Base-by-base conservation (phyloP, 2,797 vertebrate genomes). In the Coregonus suidteri region DNA sequence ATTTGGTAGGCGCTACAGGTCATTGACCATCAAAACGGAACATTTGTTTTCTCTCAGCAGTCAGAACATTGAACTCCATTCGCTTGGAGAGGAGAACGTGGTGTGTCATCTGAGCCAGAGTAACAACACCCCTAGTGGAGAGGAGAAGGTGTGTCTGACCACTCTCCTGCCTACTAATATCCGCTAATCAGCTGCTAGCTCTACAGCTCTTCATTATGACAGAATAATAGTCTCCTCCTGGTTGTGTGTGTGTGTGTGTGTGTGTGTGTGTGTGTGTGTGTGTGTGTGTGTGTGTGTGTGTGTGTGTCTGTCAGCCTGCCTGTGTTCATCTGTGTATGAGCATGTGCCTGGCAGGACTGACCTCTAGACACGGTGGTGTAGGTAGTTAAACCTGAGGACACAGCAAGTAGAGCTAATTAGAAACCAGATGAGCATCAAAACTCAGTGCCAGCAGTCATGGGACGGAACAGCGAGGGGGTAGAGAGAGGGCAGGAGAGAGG, bases 351-450 rank as follows among this genome's bases (percentile, higher is more conserved):
- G 64, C 64, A 56, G 62, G 9, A 25, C 67, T 71, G 47, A 78
- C 64, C 73, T 77, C 78, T 56, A 69, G 35, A 67, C 75, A 62
- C 73, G 74, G 74, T 73, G 25, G 56, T 75, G 37, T 20, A 47
- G 25, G 15, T 75, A 71, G 67, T 77, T 74, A 73, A 82, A 82
- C 72, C 74, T 65, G 64, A 77, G 79, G 79, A 83, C 80, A 78
- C 79, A 84, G 86, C 82, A 79, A 54, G 75, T 52, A 9, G 70
- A 53, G 69, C 83, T 86, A 85, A 88, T 85, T 86, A 84, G 72
- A 84, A 71, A 80, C 69, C 64, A 76, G 79, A 80, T 72, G 78
- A 41, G 66, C 56, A 79, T 80, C 77, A 75, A 7, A 65, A 20
- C 79, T 75, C 75, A 84, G 62, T 54, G 62, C 75, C 37, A 75